Percentiles rank a stretch among this genome's conserved stretches.
Evolutionary conservation across 1,140 invertebrate genomes (phyloP).

Genomic region (Aphis craccivora): DNA sequence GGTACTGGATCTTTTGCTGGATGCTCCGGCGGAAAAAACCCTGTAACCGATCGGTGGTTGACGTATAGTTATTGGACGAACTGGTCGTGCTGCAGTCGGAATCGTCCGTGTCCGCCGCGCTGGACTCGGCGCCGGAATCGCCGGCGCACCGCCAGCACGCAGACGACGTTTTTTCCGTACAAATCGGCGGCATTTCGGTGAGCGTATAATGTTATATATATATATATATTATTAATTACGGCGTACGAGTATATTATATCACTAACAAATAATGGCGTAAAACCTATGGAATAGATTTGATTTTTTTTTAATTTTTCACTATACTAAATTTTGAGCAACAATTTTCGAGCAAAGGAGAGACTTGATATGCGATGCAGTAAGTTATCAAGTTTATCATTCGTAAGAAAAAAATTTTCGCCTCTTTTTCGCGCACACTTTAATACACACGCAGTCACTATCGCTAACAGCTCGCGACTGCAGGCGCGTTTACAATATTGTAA

Average conservation of each 20-base stretch:
- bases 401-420: not conserved
- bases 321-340: not conserved
- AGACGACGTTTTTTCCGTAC: slow-evolving; percentile 40
- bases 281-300: not conserved
- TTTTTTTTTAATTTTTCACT: not conserved
- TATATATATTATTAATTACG: not conserved
- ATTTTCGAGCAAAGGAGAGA: not conserved
- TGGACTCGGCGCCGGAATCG: slow-evolving; percentile 60
- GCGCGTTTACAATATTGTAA: not conserved
- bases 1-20: slow-evolving; percentile 97
- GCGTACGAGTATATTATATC: not conserved
- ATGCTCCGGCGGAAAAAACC: slow-evolving; percentile 88
- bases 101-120: slow-evolving; percentile 62
- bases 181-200: slow-evolving; percentile 35
- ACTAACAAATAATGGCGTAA: not conserved
- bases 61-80: slow-evolving; percentile 61
- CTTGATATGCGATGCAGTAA: not conserved
- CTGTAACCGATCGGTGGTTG: slow-evolving; percentile 68
- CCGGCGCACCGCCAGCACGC: slow-evolving; percentile 60
- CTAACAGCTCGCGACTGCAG: slow-evolving; percentile 9
- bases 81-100: slow-evolving; percentile 66
- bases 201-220: not conserved
- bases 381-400: not conserved
- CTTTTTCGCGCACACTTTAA: not conserved
- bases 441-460: not conserved